Conservation (phyloP, 2,797 vertebrate species). For the Anomalospiza imberbis region DNA sequence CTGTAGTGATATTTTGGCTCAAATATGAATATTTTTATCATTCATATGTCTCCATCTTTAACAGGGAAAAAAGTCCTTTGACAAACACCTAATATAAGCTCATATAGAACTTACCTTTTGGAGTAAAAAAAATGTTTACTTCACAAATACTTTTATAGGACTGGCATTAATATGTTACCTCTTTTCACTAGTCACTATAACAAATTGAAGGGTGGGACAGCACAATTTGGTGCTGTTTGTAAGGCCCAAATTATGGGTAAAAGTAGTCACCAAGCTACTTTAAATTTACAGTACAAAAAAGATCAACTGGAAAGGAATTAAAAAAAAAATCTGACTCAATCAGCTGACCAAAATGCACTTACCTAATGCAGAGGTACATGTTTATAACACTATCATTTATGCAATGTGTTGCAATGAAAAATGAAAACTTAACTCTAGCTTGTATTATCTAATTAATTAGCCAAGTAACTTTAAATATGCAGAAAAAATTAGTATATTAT, state of each 20-base stretch:
- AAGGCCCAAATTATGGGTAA: constrained; percentile 42
- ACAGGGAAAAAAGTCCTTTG: neutral
- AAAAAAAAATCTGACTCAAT: constrained; percentile 57
- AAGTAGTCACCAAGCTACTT: constrained; percentile 27
- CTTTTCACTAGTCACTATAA: constrained; percentile 5
- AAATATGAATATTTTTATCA: neutral
- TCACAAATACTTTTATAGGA: neutral
- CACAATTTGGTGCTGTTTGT: constrained; percentile 27
- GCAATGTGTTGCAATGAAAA: constrained; percentile 54
- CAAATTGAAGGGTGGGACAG: neutral
- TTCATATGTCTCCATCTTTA: neutral
- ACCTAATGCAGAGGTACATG: constrained; percentile 41
- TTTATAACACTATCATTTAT: constrained; percentile 65
- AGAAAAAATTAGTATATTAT: constrained; percentile 14
- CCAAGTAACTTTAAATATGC: constrained; percentile 50
- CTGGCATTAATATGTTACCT: constrained; percentile 32
- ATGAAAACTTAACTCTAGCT: constrained; percentile 56
- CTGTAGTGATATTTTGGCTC: neutral
- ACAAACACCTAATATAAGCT: neutral
- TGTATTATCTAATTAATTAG: constrained; percentile 42
- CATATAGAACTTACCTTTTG: neutral
- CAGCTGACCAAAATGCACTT: constrained; percentile 61
- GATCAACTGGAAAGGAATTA: constrained; percentile 56
- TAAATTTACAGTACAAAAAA: constrained; percentile 57
- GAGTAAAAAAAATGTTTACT: neutral